Base-by-base conservation (phyloP, 2,888 invertebrate genomes). In the Eilema sororculum region DNA sequence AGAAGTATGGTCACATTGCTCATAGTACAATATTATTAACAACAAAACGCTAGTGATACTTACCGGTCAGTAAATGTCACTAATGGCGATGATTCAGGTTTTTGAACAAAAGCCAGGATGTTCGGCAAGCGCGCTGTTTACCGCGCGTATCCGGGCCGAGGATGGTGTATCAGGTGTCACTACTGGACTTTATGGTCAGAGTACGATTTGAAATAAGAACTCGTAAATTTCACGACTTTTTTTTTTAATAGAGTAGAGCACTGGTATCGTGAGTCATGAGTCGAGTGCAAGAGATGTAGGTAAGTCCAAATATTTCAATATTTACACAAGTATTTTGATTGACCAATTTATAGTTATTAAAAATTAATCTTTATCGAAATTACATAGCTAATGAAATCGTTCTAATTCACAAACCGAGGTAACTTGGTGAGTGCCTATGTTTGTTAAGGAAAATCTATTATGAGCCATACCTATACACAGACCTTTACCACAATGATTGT, bases 41-140 rank as follows among this genome's bases (percentile, higher is more conserved):
- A 20, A 66, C 58, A 66, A 37, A 66, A 58, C 37, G 24, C 22
- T 41, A 24, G 58, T 58, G 24, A 58, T 33, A 52, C 30, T 56
- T 65, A 65, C 28, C 56, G 64, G 52, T 13, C 63, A 12, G 56
- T 74, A 74, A 82, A 65, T 65, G 65, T 61, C 60, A 66, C 69
- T 73, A 77, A 75, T 75, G 71, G 71, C 72, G 75, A 78, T 78
- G 77, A 76, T 80, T 78, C 84, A 78, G 81, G 82, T 80, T 85
- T 78, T 33, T 60, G 73, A 79, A 86, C 86, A 86, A 86, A 85
- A 78, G 79, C 80, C 86, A 86, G 87, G 86, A 86, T 85, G 86
- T 83, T 83, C 81, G 83, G 78, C 67, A 71, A 67, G 41, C 77
- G 76, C 71, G 73, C 74, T 82, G 85, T 79, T 84, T 83, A 82